These are phyloP conservation scores for Macrobrachium nipponense DNA, from an alignment of 1,140 invertebrate species.

Conservation along the genomic window DNA sequence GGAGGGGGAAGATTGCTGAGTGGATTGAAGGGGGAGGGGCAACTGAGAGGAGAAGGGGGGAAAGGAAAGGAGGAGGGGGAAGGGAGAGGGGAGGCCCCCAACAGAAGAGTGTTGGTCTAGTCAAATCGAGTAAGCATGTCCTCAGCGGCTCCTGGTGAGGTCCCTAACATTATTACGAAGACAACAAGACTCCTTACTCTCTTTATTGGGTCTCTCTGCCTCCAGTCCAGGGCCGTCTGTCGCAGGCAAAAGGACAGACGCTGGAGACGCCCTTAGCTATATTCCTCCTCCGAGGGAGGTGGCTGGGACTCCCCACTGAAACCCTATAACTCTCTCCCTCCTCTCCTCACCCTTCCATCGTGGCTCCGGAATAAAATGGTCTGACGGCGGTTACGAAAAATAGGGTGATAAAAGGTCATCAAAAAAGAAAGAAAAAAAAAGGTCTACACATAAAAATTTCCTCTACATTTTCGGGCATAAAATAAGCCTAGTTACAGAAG, in stretches of 20 bases:
- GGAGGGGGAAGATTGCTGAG: too few relatives aligned
- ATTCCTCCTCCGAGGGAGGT: constrained; percentile 4
- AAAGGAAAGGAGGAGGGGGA: neutral
- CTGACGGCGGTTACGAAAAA: too few relatives aligned
- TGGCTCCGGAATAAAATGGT: too few relatives aligned
- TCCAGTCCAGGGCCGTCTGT: too few relatives aligned
- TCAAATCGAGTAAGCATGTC: constrained; percentile 55
- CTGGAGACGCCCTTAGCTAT: too few relatives aligned
- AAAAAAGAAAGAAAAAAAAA: too few relatives aligned
- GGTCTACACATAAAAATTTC: too few relatives aligned
- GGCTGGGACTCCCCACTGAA: neutral
- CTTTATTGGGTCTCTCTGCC: constrained; percentile 47
- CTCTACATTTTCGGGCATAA: too few relatives aligned
- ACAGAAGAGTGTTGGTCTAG: neutral
- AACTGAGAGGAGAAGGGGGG: neutral
- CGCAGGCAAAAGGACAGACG: too few relatives aligned
- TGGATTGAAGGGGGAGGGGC: too few relatives aligned
- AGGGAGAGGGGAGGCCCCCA: neutral
- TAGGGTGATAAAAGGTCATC: too few relatives aligned
- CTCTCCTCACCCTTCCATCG: neutral
- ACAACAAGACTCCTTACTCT: constrained; percentile 55
- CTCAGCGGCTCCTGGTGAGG: constrained; percentile 15
- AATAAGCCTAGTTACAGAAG: too few relatives aligned
- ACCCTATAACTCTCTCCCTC: neutral
- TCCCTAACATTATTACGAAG: constrained; percentile 52